Base-by-base conservation (phyloP, 92 coral and sea anemone genomes). In the Meandrina meandrites region DNA sequence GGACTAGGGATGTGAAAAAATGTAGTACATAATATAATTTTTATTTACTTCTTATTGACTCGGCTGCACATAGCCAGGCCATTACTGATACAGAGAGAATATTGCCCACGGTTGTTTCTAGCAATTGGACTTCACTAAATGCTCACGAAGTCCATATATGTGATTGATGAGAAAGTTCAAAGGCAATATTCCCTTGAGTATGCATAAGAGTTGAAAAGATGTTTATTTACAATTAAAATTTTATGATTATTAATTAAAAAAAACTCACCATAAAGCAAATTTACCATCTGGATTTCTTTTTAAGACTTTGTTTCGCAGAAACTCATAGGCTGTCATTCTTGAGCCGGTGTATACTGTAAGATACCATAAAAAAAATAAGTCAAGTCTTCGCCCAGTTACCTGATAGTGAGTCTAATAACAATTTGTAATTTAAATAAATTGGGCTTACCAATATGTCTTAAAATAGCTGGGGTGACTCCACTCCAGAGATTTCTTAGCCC, bases 241-340 rank as follows among this genome's bases (percentile, higher is more conserved):
- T 57, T 0, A 18, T 18, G n/a, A n/a, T n/a, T n/a, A n/a, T n/a
- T n/a, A n/a, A 22, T 3, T 22, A 62, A 62, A 66, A 66, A 77
- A 68, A 1, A 50, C 92, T 88, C 77, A 95, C 99, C 99, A 96
- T 27, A 96, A 35, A 14, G 99, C 95, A 84, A 96, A 96, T 42
- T 86, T 83, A 31, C 98, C 99, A 90, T 93, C 99, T 79, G 78
- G 75, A 81, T 92, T 91, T 83, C 99, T 89, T 70, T 89, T 91
- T 51, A 96, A 84, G 17, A 96, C 95, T 60, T 90, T 94, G 86
- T 95, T 95, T 14, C 99, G 91, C 11, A 96, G 85, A 86, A 94
- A 94, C 68, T 96, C 99, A 86, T 96, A 96, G 11, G 95, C 94
- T 73, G 96, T 92, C 99, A 96, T 96, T 72, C 99, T 84, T 71